Evolutionary conservation across 1,140 invertebrate genomes (phyloP).

Genomic region (Matsumurasca onukii): DNA sequence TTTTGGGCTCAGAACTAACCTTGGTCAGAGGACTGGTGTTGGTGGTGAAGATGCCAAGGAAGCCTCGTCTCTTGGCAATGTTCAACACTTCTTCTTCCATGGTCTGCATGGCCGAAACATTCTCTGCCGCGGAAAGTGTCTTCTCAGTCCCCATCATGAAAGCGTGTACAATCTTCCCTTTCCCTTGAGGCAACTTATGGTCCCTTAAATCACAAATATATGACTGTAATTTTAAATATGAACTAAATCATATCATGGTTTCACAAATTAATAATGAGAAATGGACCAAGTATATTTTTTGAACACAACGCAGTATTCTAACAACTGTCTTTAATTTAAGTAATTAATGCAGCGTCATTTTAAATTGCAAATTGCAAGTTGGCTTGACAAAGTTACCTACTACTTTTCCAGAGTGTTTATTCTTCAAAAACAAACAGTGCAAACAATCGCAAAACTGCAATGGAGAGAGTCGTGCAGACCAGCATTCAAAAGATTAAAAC

Average conservation of each 20-base stretch:
- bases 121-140: conserved; percentile 64
- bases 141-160: conserved; percentile 81
- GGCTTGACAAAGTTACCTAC: too few species aligned
- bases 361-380: too few species aligned
- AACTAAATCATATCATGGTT: neutral
- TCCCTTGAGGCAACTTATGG: conserved; percentile 59
- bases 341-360: too few species aligned
- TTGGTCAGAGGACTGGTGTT: conserved; percentile 84
- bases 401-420: too few species aligned
- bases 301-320: too few species aligned
- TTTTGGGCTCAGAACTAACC: too few species aligned
- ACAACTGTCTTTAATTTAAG: too few species aligned
- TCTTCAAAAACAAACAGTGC: too few species aligned
- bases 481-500: too few species aligned
- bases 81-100: conserved; percentile 73
- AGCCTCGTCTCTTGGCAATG: conserved; percentile 63
- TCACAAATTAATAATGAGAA: neutral
- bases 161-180: conserved; percentile 73
- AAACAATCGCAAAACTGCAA: too few species aligned
- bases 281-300: too few species aligned
- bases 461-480: too few species aligned
- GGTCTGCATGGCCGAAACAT: conserved; percentile 71
- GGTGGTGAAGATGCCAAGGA: conserved; percentile 76
- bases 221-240: neutral
- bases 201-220: conserved; percentile 48